Evolutionary conservation across 1,140 invertebrate species (phyloP), one percentile per base, ranked within the genome.

Genomic region (Schlechtendalia chinensis): DNA sequence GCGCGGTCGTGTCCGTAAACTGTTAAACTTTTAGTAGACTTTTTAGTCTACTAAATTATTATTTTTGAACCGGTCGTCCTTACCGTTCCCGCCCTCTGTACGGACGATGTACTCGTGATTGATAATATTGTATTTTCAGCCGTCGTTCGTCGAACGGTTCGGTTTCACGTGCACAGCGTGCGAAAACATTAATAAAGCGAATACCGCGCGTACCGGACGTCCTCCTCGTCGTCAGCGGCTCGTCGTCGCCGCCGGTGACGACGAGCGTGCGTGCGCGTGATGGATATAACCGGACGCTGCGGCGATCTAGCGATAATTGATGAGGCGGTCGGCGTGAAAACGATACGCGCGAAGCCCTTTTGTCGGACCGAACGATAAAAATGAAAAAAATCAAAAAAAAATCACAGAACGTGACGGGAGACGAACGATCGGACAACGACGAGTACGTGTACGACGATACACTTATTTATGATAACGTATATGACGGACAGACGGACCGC

Each of bases 311-410:
- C 17, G 12, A 74, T 74, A 74, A 74, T 74, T 56, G 53, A 56
- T 74, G 71, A 74, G 71, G 11, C 47, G 47, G 32, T 39, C 24
- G 14, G 53, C 56, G 74, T 59, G 74, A 77, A 77, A 58, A 77
- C 74, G 53, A 59, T 27, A 56, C 50, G 27, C 53, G 24, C 53
- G 50, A 8, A 8, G 53, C 54, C 27, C 54, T 74, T 74, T 58
- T 56, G 47, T 56, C 54, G 53, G 53, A 74, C 71, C 22, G 32
- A 56, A 32, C 24, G 19, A 22, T n/a, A n/a, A n/a, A n/a, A n/a
- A n/a, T n/a, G n/a, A n/a, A n/a, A n/a, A n/a, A n/a, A n/a, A n/a
- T n/a, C n/a, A 74, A 74, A 32, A 29, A 29, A 29, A 53, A 27
- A 19, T 27, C 32, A 39, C 27, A 16, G 17, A 24, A 24, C 50